phyloP scores from a whole-genome alignment of 2,888 invertebrate species.

The Cheilosia scutellata region DNA sequence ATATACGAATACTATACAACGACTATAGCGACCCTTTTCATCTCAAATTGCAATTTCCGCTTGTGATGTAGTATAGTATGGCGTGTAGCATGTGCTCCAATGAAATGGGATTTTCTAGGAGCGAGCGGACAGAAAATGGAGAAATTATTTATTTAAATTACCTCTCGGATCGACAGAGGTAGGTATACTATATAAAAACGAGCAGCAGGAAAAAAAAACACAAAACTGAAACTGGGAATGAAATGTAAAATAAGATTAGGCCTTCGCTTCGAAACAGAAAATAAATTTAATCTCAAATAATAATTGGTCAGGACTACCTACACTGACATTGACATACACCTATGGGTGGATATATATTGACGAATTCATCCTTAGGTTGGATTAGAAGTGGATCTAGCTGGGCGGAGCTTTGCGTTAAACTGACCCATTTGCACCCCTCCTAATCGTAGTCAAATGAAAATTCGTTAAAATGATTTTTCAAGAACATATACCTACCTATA shows the following conservation, averaged over 20 bases:
- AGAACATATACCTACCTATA: too few relatives aligned
- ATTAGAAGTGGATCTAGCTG: too few relatives aligned
- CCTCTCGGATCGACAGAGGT: constrained; percentile 33
- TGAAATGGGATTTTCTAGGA: constrained; percentile 54
- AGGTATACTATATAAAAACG: not conserved
- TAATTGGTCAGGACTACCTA: constrained; percentile 19
- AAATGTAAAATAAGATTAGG: constrained; percentile 34
- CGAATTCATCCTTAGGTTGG: not conserved
- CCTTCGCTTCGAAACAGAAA: not conserved
- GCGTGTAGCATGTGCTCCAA: constrained; percentile 42
- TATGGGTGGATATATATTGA: not conserved
- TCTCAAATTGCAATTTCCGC: constrained; percentile 73
- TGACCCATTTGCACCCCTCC: too few relatives aligned
- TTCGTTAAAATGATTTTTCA: too few relatives aligned
- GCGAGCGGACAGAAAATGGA: constrained; percentile 63
- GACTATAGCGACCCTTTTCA: constrained; percentile 63
- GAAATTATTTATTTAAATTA: constrained; percentile 71
- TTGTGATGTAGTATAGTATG: constrained; percentile 32
- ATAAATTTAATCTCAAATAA: constrained; percentile 23
- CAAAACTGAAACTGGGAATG: constrained; percentile 8
- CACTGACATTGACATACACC: not conserved
- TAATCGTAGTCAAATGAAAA: too few relatives aligned
- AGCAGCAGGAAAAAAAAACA: not conserved
- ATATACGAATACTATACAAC: not conserved
- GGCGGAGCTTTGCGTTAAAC: too few relatives aligned